Evolutionary conservation across 2,113 vertebrate genomes (phyloP).

Genomic region (Zonotrichia leucophrys): DNA sequence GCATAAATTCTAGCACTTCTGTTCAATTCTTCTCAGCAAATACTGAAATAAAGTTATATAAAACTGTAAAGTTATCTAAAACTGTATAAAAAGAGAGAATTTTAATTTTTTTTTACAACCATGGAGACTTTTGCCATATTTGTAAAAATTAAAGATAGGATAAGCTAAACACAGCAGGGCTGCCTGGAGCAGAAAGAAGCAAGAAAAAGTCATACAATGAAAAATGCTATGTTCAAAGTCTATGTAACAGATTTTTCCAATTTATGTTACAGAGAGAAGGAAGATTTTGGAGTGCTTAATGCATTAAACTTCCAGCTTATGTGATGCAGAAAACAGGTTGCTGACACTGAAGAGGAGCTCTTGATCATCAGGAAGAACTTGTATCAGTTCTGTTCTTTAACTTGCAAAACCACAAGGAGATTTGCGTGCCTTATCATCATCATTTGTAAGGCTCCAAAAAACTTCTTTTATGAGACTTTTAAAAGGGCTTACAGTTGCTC

Average conservation of each 20-base stretch:
- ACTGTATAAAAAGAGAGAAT: background rate
- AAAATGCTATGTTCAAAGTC: background rate
- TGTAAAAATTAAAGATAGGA: slow-evolving; percentile 3
- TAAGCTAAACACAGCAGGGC: background rate
- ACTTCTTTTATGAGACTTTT: background rate
- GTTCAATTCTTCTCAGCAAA: slow-evolving; percentile 29
- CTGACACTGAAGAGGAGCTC: slow-evolving; percentile 21
- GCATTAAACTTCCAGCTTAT: slow-evolving; percentile 28
- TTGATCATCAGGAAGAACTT: slow-evolving; percentile 46
- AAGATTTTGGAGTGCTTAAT: slow-evolving; percentile 13
- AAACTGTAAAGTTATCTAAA: background rate
- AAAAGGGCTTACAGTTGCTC: background rate
- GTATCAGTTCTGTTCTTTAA: slow-evolving; percentile 34
- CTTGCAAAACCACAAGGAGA: slow-evolving; percentile 44
- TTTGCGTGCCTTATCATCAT: background rate
- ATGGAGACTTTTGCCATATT: background rate
- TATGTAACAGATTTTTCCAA: background rate
- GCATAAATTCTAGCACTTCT: slow-evolving; percentile 44
- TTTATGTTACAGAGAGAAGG: background rate
- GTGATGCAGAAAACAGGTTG: slow-evolving; percentile 38
- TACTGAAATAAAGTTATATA: background rate
- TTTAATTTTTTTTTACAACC: background rate
- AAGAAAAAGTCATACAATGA: background rate
- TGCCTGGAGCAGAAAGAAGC: background rate
- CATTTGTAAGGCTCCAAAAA: background rate